These are phyloP conservation scores for Lacerta agilis DNA, from an alignment of 2,797 vertebrate species.

Conservation along the genomic window DNA sequence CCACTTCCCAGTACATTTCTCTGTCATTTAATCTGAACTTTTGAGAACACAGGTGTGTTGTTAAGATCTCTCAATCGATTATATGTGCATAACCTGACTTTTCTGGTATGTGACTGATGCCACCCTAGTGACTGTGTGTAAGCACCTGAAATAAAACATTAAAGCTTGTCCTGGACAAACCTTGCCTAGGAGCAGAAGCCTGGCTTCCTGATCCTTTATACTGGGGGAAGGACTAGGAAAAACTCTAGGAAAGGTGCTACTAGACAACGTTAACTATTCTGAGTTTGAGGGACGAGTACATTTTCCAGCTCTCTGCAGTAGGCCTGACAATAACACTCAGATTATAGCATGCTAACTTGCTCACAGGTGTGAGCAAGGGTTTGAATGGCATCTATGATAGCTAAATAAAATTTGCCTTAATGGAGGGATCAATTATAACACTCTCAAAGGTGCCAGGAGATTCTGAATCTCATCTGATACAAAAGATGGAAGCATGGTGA, in stretches of 20 bases:
- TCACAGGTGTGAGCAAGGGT: not conserved
- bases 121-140: too few species aligned
- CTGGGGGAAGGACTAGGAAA: not conserved
- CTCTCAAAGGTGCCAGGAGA: not conserved
- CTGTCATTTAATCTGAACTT: too few species aligned
- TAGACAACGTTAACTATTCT: not conserved
- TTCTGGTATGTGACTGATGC: too few species aligned
- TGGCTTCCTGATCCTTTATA: not conserved
- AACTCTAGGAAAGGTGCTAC: not conserved
- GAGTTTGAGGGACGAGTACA: not conserved
- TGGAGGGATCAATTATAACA: not conserved
- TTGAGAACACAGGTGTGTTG: too few species aligned
- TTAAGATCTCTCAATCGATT: too few species aligned
- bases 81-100: too few species aligned
- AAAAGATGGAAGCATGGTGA: not conserved
- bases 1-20: too few species aligned
- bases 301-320: not conserved
- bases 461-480: too few species aligned
- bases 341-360: not conserved
- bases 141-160: not conserved
- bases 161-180: not conserved
- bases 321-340: not conserved
- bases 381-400: not conserved
- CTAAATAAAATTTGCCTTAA: not conserved
- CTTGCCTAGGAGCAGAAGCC: not conserved